Evolutionary conservation across 2,113 vertebrate genomes (phyloP), one percentile per base, ranked within the genome.

Genomic region (Xiphophorus maculatus): DNA sequence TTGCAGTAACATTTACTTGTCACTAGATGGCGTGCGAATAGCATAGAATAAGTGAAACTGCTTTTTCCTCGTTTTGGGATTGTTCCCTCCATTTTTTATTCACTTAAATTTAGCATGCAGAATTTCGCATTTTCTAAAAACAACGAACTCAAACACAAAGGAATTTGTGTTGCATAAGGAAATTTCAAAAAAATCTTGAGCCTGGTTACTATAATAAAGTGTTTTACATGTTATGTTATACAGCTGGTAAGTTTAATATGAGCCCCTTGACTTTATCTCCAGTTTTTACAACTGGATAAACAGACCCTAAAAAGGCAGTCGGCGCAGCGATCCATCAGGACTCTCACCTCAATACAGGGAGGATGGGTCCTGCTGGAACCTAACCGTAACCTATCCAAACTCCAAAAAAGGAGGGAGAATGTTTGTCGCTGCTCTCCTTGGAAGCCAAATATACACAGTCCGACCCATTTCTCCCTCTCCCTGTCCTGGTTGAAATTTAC

Each of bases 401-500:
- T 91, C 93, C 94, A 90, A 92, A 94, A 94, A 93, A 93, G 93
- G 92, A 92, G 69, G 91, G 74, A 83, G 91, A 92, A 89, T 27
- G 63, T 77, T 78, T 63, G 61, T 63, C 61, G 12, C 19, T n/a
- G 51, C 62, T 32, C 30, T 32, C 30, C 30, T 32, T 32, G 15
- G 7, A n/a, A 63, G 62, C 30, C 62, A 63, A 63, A 63, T 12
- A 32, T 27, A 63, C 62, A 63, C 62, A 22, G 29, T 63, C 17
- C 8, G 62, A 0, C 30, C 17, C 29, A 32, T 63, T 32, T 19
- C 2, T 22, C 14, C 29, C 62, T 67, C 33, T 58, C 25, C 51
- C 25, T 4, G 8, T 44, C 37, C 37, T 44, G 37, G 15, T 10
- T 44, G 13, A 42, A 44, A 44, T 40, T 27, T 28, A n/a, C 65